Conservation (phyloP, 2,888 invertebrate genomes). For the Oxycera nigricornis region DNA sequence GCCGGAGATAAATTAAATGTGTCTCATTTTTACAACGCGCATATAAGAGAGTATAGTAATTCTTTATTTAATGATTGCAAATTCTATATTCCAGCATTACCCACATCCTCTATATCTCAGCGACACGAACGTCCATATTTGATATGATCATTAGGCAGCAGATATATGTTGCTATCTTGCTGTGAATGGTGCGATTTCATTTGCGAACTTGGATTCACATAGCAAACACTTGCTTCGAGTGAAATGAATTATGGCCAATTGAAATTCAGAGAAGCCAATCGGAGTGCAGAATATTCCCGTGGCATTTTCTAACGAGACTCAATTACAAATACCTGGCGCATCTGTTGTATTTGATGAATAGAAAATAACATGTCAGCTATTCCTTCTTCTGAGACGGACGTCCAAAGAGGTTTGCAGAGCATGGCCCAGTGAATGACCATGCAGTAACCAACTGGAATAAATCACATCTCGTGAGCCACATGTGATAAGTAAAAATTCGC, state of each 20-base stretch:
- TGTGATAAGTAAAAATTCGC: constrained; percentile 19
- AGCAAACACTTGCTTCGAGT: not conserved
- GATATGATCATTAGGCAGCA: constrained; percentile 9
- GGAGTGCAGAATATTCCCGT: constrained; percentile 22
- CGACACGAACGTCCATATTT: constrained; percentile 9
- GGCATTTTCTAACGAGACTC: constrained; percentile 44
- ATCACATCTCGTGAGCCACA: not conserved
- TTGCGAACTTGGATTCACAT: not conserved
- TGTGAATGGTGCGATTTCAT: constrained; percentile 5
- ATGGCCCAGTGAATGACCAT: not conserved
- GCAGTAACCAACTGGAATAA: not conserved
- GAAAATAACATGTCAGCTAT: constrained; percentile 37
- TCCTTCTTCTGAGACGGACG: constrained; percentile 21
- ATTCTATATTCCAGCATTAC: no score
- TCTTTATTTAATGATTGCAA: no score
- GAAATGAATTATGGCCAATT: constrained; percentile 35
- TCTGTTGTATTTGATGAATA: constrained; percentile 59
- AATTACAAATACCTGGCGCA: constrained; percentile 48
- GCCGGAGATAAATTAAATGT: no score
- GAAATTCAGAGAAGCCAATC: constrained; percentile 31
- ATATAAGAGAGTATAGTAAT: no score
- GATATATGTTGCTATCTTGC: not conserved
- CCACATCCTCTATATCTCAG: no score
- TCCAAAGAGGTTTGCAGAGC: not conserved
- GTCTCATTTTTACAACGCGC: no score